Evolutionary conservation across 1,140 invertebrate species (phyloP).

Genomic region (Meloidogyne chitwoodi): DNA sequence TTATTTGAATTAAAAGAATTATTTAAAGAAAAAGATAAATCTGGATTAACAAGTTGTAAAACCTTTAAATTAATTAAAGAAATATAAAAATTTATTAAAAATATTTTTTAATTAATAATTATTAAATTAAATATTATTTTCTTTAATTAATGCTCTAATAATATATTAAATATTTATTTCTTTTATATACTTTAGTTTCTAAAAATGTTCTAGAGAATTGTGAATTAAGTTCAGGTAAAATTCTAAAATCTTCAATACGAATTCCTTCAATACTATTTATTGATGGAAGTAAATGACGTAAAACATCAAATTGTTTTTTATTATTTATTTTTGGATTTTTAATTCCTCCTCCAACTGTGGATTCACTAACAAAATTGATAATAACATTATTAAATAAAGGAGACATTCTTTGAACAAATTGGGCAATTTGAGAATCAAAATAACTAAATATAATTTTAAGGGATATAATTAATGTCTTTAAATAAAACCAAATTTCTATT

Average conservation of each 20-base stretch:
- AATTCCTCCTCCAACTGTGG: not conserved
- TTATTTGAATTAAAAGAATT: not conserved
- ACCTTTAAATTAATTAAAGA: not conserved
- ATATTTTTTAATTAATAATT: not conserved
- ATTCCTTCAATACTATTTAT: not conserved
- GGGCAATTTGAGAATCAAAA: not conserved
- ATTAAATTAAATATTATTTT: not conserved
- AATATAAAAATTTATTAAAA: not conserved
- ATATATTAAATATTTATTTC: not conserved
- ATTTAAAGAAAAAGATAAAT: not conserved
- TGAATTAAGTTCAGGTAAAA: not conserved
- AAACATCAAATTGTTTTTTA: not conserved
- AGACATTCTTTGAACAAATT: not conserved
- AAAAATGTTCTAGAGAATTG: not conserved
- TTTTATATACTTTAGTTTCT: not conserved
- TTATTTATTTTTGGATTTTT: not conserved
- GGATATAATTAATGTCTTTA: not conserved
- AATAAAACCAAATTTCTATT: not conserved
- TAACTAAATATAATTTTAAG: not conserved
- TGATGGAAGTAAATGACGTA: not conserved
- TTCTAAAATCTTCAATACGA: not conserved
- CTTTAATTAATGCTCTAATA: not conserved
- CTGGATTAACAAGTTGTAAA: not conserved
- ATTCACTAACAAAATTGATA: not conserved
- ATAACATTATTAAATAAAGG: not conserved